Evolutionary conservation across 2,888 invertebrate species (phyloP).

Genomic region (Nezara viridula): DNA sequence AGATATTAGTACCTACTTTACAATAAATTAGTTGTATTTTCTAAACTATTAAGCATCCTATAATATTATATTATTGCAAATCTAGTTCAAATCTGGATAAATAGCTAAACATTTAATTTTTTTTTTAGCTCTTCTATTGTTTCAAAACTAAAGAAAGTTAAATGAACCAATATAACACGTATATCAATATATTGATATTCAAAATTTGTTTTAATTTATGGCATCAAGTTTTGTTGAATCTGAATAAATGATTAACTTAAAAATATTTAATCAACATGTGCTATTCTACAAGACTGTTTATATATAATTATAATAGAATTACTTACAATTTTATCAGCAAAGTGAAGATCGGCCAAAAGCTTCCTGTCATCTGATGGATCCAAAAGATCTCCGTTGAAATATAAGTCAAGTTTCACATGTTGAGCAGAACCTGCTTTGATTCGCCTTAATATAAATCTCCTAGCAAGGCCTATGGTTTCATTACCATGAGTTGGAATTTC

Average conservation of each 20-base stretch:
- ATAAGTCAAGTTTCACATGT: constrained; percentile 91
- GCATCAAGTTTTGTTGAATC: neutral
- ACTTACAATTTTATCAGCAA: constrained; percentile 66
- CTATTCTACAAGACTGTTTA: too few species aligned
- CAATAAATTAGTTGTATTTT: too few species aligned
- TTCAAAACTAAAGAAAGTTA: neutral
- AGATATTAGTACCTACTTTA: too few species aligned
- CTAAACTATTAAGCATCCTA: too few species aligned
- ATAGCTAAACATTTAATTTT: too few species aligned
- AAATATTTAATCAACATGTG: too few species aligned
- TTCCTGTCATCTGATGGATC: constrained; percentile 87
- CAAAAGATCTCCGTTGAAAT: constrained; percentile 88
- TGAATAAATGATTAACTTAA: neutral
- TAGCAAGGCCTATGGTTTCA: constrained; percentile 89
- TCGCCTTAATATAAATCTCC: constrained; percentile 82
- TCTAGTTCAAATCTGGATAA: too few species aligned
- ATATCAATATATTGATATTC: neutral
- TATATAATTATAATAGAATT: constrained; percentile 50
- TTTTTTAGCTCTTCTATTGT: neutral
- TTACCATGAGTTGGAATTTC: constrained; percentile 95
- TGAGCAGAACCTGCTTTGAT: constrained; percentile 71
- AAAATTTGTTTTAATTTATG: neutral
- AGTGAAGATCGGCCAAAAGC: constrained; percentile 65
- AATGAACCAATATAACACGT: neutral
- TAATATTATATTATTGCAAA: too few species aligned